These are phyloP conservation scores for Triplophysa siluroides DNA, from an alignment of 2,113 vertebrate genomes.

Conservation along the genomic window DNA sequence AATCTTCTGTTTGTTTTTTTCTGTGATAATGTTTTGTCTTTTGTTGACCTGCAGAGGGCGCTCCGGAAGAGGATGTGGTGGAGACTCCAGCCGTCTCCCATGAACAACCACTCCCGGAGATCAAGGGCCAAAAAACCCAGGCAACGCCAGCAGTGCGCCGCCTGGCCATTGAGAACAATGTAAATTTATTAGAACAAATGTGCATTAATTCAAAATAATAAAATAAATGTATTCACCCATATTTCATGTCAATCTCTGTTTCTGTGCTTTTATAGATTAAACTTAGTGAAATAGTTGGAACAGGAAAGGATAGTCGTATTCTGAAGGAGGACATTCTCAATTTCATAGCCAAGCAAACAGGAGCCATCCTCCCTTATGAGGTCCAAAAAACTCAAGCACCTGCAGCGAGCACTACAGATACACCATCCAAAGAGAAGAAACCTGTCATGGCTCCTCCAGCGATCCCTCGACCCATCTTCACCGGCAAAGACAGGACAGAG, in stretches of 20 bases:
- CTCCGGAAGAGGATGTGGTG: constrained; percentile 88
- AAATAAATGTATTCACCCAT: too few relatives aligned
- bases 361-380: constrained; percentile 80
- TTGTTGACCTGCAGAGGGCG: constrained; percentile 70
- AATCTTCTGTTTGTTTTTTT: not conserved
- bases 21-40: not conserved
- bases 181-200: constrained; percentile 62
- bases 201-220: not conserved
- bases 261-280: constrained; percentile 81
- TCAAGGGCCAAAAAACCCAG: constrained; percentile 91
- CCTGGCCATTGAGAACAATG: constrained; percentile 95
- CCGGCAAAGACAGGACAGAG: constrained; percentile 84
- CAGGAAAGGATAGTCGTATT: constrained; percentile 90
- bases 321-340: constrained; percentile 96
- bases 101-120: constrained; percentile 94
- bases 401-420: constrained; percentile 70
- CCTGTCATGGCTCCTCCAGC: constrained; percentile 6
- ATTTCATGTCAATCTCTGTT: not conserved
- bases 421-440: constrained; percentile 66
- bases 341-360: constrained; percentile 92
- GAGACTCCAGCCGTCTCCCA: constrained; percentile 90
- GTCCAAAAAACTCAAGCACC: constrained; percentile 65
- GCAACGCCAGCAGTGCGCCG: constrained; percentile 91
- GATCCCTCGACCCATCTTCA: constrained; percentile 70
- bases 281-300: constrained; percentile 92